Percentiles rank a stretch among this genome's conserved stretches.
Conservation (phyloP, 2,113 vertebrate genomes). For the Acanthochromis polyacanthus region DNA sequence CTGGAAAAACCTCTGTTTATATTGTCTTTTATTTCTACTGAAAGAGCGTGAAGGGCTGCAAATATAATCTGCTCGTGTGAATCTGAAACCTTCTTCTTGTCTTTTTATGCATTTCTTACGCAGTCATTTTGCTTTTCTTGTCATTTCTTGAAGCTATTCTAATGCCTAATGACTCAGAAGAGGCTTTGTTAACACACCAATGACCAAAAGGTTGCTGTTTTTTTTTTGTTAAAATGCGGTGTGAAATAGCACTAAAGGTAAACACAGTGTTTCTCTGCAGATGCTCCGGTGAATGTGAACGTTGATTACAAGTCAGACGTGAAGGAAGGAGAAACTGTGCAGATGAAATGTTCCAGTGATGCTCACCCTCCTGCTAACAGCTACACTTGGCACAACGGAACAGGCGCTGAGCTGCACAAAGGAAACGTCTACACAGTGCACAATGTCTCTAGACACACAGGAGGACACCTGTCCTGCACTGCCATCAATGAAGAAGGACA, state of each 20-base stretch:
- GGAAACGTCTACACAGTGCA: slow-evolving; percentile 30
- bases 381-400: slow-evolving; percentile 65
- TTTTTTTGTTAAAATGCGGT: no score
- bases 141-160: no score
- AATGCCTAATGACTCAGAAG: no score
- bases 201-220: no score
- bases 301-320: slow-evolving; percentile 41
- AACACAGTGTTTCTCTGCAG: slow-evolving; percentile 46
- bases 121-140: no score
- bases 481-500: slow-evolving; percentile 65
- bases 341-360: slow-evolving; percentile 70
- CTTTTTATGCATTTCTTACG: no score
- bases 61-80: not conserved
- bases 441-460: slow-evolving; percentile 66
- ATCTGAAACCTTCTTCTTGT: no score
- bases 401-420: slow-evolving; percentile 25
- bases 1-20: not conserved
- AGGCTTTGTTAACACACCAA: no score
- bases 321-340: slow-evolving; percentile 67
- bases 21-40: not conserved
- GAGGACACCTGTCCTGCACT: slow-evolving; percentile 65
- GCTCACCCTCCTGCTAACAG: slow-evolving; percentile 64
- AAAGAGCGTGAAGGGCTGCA: not conserved
- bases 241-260: not conserved
- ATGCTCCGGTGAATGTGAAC: slow-evolving; percentile 67